Evolutionary conservation across 2,113 vertebrate species (phyloP).

Genomic region (Etia nguti): DNA sequence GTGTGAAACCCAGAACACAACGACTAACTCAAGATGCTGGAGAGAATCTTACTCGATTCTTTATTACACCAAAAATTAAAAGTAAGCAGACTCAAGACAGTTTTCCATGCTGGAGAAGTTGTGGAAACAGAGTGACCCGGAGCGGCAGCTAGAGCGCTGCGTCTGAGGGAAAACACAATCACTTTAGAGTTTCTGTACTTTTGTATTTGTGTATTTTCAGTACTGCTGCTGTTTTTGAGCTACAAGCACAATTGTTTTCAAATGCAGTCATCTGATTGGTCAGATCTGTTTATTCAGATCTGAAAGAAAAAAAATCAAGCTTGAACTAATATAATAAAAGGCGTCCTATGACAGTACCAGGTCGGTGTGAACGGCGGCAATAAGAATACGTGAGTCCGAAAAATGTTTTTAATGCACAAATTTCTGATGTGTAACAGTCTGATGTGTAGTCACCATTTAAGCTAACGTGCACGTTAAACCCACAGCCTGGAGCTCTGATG

Average conservation of each 20-base stretch:
- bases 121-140: no score
- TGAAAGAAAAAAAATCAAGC: not conserved
- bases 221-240: not conserved
- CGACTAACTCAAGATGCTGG: no score
- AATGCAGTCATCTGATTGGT: not conserved
- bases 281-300: not conserved
- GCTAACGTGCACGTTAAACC: rapidly evolving
- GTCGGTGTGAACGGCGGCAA: not conserved
- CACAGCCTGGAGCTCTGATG: rapidly evolving
- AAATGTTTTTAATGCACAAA: not conserved
- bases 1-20: no score
- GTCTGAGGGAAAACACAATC: rapidly evolving
- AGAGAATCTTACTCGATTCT: no score
- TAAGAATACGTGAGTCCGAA: not conserved
- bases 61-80: no score
- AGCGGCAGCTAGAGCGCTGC: not conserved
- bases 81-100: no score
- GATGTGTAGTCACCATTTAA: no score
- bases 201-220: not conserved
- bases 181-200: not conserved
- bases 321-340: not conserved
- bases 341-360: not conserved
- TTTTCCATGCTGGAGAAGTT: no score
- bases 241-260: not conserved
- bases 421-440: not conserved